Evolutionary conservation across 2,797 vertebrate genomes (phyloP), one percentile per base, ranked within the genome.

Genomic region (Steatocranus sp.): DNA sequence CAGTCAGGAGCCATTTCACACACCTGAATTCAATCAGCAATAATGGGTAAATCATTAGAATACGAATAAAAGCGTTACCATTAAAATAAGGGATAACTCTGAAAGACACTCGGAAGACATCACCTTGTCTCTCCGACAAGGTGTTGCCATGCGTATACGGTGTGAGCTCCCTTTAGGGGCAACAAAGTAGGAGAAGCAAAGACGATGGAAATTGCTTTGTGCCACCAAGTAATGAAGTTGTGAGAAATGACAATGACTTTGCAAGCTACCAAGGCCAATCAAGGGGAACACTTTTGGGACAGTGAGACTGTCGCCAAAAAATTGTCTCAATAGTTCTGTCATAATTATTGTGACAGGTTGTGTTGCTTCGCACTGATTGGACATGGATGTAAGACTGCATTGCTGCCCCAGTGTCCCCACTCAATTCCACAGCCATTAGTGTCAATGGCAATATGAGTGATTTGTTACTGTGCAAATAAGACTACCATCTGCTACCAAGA

Each of bases 191-290:
- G 85, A 83, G 89, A 80, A 76, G 79, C 81, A 75, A 66, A 89
- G 89, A 86, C 5, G 81, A 87, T 85, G 88, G 87, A 92, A 95
- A 95, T 95, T 93, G 93, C 92, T 94, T 93, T 93, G 93, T 93
- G 94, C 92, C 91, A 91, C 81, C 86, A 88, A 91, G 92, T 94
- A 94, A 95, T 95, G 93, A 94, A 95, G 91, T 92, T 88, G 90
- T 95, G 93, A 95, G 91, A 93, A 93, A 96, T 93, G 92, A 95
- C 90, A 92, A 89, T 90, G 93, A 93, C 93, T 91, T 94, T 93
- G 92, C 74, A 32, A 92, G 91, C 84, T 83, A 94, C 93, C 92
- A 93, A 93, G 94, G 94, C 94, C 94, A 94, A 94, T 94, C 89
- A 93, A 89, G 86, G 88, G 87, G 85, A 93, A 86, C 88, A 91